Percentiles rank a stretch among this genome's conserved stretches.
Evolutionary conservation across 2,113 vertebrate species (phyloP).

Genomic region (Pungitius pungitius): DNA sequence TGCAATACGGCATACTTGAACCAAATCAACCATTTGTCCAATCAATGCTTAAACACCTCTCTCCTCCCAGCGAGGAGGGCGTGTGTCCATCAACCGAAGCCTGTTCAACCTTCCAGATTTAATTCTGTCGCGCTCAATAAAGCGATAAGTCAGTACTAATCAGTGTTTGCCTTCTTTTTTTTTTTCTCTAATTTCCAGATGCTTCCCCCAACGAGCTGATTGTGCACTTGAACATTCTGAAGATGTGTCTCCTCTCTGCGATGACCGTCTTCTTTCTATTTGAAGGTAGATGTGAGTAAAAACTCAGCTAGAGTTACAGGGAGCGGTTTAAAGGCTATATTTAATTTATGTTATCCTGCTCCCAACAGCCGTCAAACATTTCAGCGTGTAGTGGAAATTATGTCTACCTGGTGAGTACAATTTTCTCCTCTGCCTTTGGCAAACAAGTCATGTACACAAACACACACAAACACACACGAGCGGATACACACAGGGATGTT

Average conservation of each 20-base stretch:
- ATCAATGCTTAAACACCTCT: conserved; percentile 64
- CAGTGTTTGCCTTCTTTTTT: conserved; percentile 14
- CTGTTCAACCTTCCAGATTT: conserved; percentile 45
- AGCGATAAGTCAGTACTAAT: conserved; percentile 44
- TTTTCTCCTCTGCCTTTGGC: conserved; percentile 34
- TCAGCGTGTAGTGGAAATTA: conserved; percentile 23
- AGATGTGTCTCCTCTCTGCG: conserved; percentile 52
- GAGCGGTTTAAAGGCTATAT: conserved; percentile 3
- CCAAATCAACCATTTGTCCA: conserved; percentile 64
- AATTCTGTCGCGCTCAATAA: conserved; percentile 51
- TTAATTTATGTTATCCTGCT: conserved; percentile 30
- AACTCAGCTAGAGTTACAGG: conserved; percentile 16
- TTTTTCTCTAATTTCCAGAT: conserved; percentile 35
- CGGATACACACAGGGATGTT: conserved; percentile 4
- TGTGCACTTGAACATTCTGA: conserved; percentile 49
- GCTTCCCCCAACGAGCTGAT: conserved; percentile 43
- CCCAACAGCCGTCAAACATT: conserved; percentile 44
- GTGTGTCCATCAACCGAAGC: conserved; percentile 52
- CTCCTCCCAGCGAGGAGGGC: conserved; percentile 51
- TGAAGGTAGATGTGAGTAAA: conserved; percentile 45
- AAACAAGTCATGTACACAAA: conserved; percentile 37
- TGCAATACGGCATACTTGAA: conserved; percentile 60
- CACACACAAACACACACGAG: conserved; percentile 12
- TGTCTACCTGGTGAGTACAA: conserved; percentile 41
- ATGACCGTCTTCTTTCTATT: conserved; percentile 41